Evolutionary conservation across 2,113 vertebrate genomes (phyloP).

Genomic region (Rhinopomastus cyanomelas): DNA sequence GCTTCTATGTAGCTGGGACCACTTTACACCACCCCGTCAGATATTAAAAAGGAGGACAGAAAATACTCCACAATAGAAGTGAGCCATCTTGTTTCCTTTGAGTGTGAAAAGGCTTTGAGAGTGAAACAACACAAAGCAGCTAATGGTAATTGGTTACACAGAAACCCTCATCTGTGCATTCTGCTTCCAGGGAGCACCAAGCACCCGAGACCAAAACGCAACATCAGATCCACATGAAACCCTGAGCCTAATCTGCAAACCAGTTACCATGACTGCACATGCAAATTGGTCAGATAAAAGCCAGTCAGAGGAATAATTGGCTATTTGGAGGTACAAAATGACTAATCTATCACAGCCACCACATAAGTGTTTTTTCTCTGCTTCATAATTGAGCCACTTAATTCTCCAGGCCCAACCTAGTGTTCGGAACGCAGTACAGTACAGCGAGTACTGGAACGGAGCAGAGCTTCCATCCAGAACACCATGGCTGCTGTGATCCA

Average conservation of each 20-base stretch:
- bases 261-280: conserved; percentile 70
- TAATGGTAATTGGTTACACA: neutral
- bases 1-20: neutral
- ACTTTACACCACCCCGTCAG: neutral
- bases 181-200: conserved; percentile 1
- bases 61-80: neutral
- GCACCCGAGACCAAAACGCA: neutral
- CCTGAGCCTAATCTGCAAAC: conserved; percentile 53
- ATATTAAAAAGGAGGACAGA: neutral
- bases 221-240: conserved; percentile 50
- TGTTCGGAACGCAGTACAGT: neutral
- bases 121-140: neutral
- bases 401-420: conserved; percentile 2
- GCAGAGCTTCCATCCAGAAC: neutral
- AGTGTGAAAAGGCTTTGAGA: conserved; percentile 6
- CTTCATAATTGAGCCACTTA: conserved; percentile 39
- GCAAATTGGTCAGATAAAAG: conserved; percentile 68
- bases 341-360: conserved; percentile 62
- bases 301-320: conserved; percentile 64
- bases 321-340: conserved; percentile 64
- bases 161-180: neutral
- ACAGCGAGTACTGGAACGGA: neutral
- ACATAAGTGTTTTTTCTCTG: neutral
- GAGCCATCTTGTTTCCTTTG: conserved; percentile 5
- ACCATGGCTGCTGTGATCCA: neutral